Percentiles rank a stretch among this genome's conserved stretches.
phyloP scores from a whole-genome alignment of 2,113 vertebrate species.

The Thunnus maccoyii region DNA sequence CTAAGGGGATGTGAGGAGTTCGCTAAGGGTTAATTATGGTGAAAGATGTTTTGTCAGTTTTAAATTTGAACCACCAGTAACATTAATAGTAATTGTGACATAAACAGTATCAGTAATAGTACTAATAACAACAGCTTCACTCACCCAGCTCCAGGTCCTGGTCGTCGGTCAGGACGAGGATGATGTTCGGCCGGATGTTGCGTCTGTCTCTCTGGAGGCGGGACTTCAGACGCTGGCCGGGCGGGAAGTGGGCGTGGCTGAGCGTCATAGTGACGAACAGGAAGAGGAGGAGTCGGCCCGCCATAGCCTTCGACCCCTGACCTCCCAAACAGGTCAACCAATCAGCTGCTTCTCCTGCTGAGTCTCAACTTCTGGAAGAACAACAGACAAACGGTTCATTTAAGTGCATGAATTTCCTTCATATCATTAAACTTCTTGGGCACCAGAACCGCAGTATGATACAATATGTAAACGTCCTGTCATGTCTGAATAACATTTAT shows the following conservation, averaged over 20 bases:
- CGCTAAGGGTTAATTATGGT: too few relatives aligned
- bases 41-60: too few relatives aligned
- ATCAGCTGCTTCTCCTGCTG: constrained; percentile 50
- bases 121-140: neutral
- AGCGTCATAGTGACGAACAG: constrained; percentile 79
- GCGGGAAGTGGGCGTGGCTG: constrained; percentile 86
- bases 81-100: too few relatives aligned
- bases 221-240: constrained; percentile 91
- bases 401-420: too few relatives aligned
- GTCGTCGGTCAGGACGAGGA: constrained; percentile 96
- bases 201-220: constrained; percentile 94
- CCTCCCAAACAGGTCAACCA: constrained; percentile 20
- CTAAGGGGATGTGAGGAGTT: too few relatives aligned
- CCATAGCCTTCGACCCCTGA: constrained; percentile 67
- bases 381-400: neutral
- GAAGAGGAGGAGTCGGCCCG: constrained; percentile 81
- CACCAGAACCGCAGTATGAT: neutral
- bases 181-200: constrained; percentile 98
- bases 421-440: too few relatives aligned
- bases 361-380: constrained; percentile 54
- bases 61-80: too few relatives aligned
- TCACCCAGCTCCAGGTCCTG: constrained; percentile 97
- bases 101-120: too few relatives aligned
- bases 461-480: too few relatives aligned
- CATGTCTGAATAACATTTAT: too few relatives aligned